Evolutionary conservation across 2,888 invertebrate species (phyloP), one percentile per base, ranked within the genome.

Genomic region (Synergus umbraculus): DNA sequence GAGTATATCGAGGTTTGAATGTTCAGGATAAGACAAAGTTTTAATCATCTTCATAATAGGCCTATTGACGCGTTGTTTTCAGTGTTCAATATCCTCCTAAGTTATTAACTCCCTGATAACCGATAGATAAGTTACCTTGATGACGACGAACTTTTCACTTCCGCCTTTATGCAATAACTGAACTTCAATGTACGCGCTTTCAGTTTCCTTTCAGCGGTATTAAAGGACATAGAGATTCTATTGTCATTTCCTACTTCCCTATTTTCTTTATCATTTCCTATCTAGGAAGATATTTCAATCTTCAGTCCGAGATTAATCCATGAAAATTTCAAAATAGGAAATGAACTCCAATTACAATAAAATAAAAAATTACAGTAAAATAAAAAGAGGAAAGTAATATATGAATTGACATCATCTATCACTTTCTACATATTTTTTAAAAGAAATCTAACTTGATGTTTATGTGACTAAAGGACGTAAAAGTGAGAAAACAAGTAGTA

Each of bases 131-230:
- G 22, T 69, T 69, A 49, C 37, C 22, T 44, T 44, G 69, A 69
- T 69, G 46, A 29, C 12, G 46, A 69, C 29, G 46, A 69, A 37
- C 69, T 69, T 37, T 69, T 69, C 69, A 69, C 69, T 69, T 69
- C 49, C 69, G 37, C 13, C 69, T 69, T 69, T 29, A 8, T 29
- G 29, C 10, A 69, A 69, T 69, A 67, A 69, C 69, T 69, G 46
- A 69, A 69, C 69, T 69, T 49, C 37, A 15, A 69, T 67, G 22
- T 67, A 46, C 13, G n/a, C n/a, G 46, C 49, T 54, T 69, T 49
- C 69, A 69, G 46, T 69, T 69, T 69, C 49, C 69, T 69, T 69
- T 69, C 46, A 69, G 37, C 69, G 69, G 69, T 69, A 69, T 22
- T 69, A 69, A 37, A 69, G 37, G 37, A 22, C 37, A 69, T 63